phyloP scores from a whole-genome alignment of 2,888 invertebrate genomes.

The Osmoderma eremita region DNA sequence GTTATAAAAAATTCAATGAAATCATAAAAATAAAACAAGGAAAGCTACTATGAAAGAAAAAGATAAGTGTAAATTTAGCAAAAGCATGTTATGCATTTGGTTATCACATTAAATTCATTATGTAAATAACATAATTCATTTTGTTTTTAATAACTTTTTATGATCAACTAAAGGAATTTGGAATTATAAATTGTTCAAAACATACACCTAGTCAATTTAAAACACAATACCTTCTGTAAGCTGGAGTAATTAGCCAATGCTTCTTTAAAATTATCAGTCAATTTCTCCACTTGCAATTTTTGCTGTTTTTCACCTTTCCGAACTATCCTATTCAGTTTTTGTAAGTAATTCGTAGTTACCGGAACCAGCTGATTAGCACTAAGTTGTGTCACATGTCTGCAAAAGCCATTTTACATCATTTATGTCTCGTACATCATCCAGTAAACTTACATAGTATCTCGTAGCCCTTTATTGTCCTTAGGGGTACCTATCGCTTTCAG shows the following conservation, averaged over 20 bases:
- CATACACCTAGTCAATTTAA: too few species aligned
- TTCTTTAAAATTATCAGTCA: conserved; percentile 84
- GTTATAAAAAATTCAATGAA: too few species aligned
- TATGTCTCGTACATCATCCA: too few species aligned
- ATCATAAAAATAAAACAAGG: too few species aligned
- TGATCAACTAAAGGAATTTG: too few species aligned
- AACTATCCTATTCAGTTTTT: conserved; percentile 76
- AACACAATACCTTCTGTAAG: conserved; percentile 77
- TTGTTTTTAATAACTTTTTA: too few species aligned
- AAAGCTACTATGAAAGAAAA: too few species aligned
- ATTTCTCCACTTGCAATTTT: conserved; percentile 83
- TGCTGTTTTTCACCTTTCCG: conserved; percentile 80
- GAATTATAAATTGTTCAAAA: too few species aligned
- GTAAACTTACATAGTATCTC: conserved; percentile 71
- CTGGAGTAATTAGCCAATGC: conserved; percentile 80
- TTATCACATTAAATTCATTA: too few species aligned
- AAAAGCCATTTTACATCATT: conserved; percentile 39
- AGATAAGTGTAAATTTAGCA: too few species aligned
- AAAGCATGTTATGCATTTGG: too few species aligned
- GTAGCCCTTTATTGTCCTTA: conserved; percentile 75
- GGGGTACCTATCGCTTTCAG: conserved; percentile 79
- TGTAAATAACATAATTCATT: too few species aligned
- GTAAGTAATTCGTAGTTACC: conserved; percentile 78
- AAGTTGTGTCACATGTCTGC: conserved; percentile 78
- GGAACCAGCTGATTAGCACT: conserved; percentile 79